These are phyloP conservation scores for Baryphthengus martii DNA, from an alignment of 2,113 vertebrate species.

Conservation along the genomic window DNA sequence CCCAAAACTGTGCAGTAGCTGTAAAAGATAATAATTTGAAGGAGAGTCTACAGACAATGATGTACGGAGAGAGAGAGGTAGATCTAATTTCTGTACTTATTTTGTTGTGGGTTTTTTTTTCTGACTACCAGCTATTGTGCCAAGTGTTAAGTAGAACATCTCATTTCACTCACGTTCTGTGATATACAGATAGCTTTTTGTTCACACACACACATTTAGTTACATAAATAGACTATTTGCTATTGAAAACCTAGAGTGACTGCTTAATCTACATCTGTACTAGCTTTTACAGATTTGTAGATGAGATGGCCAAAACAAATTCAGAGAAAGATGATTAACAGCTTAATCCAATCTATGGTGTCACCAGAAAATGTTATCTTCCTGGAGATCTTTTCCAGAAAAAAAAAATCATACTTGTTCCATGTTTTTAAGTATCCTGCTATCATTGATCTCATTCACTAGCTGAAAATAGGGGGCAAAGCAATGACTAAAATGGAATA, in stretches of 20 bases:
- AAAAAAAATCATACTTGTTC: background rate
- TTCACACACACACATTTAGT: background rate
- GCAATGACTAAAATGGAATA: background rate
- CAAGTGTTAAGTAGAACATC: background rate
- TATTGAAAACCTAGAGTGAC: background rate
- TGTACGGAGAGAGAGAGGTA: background rate
- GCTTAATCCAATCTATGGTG: background rate
- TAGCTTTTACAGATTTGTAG: background rate
- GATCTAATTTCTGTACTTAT: background rate
- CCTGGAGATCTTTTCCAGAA: background rate
- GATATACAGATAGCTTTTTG: background rate
- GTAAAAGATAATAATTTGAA: background rate
- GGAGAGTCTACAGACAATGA: background rate
- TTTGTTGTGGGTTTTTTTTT: background rate
- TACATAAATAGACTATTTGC: background rate
- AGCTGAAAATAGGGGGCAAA: background rate
- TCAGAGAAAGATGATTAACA: background rate
- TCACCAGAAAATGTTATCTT: background rate
- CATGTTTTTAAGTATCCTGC: background rate
- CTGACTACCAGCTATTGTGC: background rate
- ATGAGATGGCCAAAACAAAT: background rate
- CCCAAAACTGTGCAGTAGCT: background rate
- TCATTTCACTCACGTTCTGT: background rate
- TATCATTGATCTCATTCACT: background rate
- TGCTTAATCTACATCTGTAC: background rate